Percentiles rank a stretch among this genome's conserved stretches.
Evolutionary conservation across 1,140 invertebrate genomes (phyloP).

Genomic region (Anastrepha ludens): DNA sequence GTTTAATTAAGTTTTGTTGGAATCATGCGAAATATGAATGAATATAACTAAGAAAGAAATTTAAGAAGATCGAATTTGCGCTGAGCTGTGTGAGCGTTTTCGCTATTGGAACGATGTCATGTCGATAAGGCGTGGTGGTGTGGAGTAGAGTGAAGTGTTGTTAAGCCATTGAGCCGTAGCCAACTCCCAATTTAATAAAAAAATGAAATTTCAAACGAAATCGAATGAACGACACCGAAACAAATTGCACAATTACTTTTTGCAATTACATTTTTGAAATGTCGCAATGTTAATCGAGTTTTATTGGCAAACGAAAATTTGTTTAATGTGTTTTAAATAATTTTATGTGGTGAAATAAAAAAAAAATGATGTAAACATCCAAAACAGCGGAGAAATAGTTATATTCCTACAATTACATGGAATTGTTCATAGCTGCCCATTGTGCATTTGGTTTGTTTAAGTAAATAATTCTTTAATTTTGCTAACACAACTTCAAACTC

Average conservation of each 20-base stretch:
- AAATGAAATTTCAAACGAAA: neutral
- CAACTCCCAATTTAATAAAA: constrained; percentile 15
- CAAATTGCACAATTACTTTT: neutral
- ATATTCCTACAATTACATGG: too few species aligned
- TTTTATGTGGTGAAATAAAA: neutral
- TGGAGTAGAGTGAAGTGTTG: neutral
- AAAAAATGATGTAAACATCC: too few species aligned
- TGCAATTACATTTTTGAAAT: neutral
- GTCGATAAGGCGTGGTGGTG: neutral
- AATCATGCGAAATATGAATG: neutral
- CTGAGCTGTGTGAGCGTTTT: neutral
- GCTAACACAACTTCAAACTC: neutral
- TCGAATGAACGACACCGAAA: neutral
- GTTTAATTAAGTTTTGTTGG: neutral
- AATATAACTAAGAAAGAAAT: constrained; percentile 8
- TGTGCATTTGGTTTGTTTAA: neutral
- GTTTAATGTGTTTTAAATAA: neutral
- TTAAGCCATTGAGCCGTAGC: neutral
- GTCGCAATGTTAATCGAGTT: neutral
- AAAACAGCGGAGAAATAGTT: too few species aligned
- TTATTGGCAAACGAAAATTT: neutral
- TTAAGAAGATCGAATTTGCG: constrained; percentile 9
- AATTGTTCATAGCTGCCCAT: too few species aligned
- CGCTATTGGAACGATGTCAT: constrained; percentile 22
- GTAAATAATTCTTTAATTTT: neutral